Conservation (phyloP, 2,888 invertebrate genomes). For the Elmis aenea region DNA sequence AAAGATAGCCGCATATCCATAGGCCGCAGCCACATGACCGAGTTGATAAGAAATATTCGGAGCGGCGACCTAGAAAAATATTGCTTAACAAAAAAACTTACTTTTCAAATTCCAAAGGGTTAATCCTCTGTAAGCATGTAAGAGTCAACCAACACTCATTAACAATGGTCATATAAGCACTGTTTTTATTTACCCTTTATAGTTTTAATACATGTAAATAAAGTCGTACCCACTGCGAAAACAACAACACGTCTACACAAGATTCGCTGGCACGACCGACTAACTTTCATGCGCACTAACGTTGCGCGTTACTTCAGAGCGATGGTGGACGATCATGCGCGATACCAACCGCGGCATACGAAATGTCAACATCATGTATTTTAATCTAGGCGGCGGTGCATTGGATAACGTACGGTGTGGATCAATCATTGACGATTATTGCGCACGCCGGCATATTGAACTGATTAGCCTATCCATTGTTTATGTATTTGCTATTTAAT, state of each 20-base stretch:
- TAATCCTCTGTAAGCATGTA: conserved; percentile 17
- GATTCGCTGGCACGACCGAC: conserved; percentile 25
- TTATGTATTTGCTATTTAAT: too few relatives aligned
- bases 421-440: background rate
- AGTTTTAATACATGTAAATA: conserved; percentile 19
- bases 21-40: conserved; percentile 32
- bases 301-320: conserved; percentile 40
- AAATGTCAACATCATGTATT: conserved; percentile 24
- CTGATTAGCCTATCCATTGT: background rate
- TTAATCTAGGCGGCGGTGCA: conserved; percentile 10
- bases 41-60: conserved; percentile 31
- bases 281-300: conserved; percentile 47
- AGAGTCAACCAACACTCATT: conserved; percentile 12
- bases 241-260: conserved; percentile 20
- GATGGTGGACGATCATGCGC: conserved; percentile 39
- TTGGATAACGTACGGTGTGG: background rate
- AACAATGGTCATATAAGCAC: conserved; percentile 13
- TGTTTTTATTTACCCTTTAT: conserved; percentile 13
- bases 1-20: conserved; percentile 11
- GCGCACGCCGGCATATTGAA: conserved; percentile 1
- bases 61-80: conserved; percentile 34
- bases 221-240: conserved; percentile 18
- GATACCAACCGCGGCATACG: conserved; percentile 11
- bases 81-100: conserved; percentile 21
- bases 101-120: conserved; percentile 15